A percentile compares a stretch with the other conserved stretches of the same genome.
Evolutionary conservation across 2,797 vertebrate species (phyloP).

Genomic region (Microctenopoma lineatum): DNA sequence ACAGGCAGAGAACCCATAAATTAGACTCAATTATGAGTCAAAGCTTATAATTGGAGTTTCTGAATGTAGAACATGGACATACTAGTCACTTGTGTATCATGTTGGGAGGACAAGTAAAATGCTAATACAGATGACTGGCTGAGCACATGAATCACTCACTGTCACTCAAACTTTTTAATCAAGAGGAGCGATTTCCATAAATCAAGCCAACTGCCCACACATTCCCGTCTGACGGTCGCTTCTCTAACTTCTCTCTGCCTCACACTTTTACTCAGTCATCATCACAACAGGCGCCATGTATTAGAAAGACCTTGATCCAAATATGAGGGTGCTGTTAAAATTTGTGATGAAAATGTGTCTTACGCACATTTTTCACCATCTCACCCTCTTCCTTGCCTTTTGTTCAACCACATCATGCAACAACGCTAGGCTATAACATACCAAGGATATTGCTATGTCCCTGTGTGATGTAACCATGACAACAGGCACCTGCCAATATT

Average conservation of each 20-base stretch:
- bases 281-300: slow-evolving; percentile 6
- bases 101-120: slow-evolving; percentile 19
- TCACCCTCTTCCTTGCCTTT: background rate
- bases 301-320: background rate
- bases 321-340: background rate
- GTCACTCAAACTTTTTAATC: slow-evolving; percentile 13
- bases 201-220: slow-evolving; percentile 27
- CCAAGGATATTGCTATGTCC: slow-evolving; percentile 13
- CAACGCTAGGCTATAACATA: slow-evolving; percentile 31
- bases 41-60: slow-evolving; percentile 43
- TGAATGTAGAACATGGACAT: slow-evolving; percentile 26
- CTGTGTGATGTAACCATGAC: slow-evolving; percentile 61
- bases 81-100: slow-evolving; percentile 19
- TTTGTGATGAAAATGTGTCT: no score
- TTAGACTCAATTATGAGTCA: slow-evolving; percentile 56
- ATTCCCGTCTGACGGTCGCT: slow-evolving; percentile 1
- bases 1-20: slow-evolving; percentile 52
- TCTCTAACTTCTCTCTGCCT: slow-evolving; percentile 3
- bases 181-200: slow-evolving; percentile 20
- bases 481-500: slow-evolving; percentile 54
- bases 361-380: slow-evolving; percentile 9
- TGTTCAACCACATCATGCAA: slow-evolving; percentile 14
- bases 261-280: slow-evolving; percentile 1
- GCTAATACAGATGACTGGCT: slow-evolving; percentile 6
- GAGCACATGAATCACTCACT: slow-evolving; percentile 4